Conservation (phyloP, 1,140 invertebrate species). For the Trialeurodes vaporariorum region DNA sequence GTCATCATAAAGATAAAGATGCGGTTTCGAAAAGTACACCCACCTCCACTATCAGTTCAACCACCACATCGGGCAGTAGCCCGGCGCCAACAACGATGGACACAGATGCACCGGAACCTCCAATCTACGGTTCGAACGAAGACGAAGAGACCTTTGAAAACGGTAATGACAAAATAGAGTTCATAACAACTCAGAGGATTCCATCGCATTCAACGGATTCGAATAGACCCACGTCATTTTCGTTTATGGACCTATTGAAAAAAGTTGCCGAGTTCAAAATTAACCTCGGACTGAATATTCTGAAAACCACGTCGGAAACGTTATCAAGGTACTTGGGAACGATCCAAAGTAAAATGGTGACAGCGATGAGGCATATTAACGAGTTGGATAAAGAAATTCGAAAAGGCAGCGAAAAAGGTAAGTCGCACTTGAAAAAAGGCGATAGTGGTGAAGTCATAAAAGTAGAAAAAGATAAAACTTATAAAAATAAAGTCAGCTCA, state of each 20-base stretch:
- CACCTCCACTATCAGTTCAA: conserved; percentile 23
- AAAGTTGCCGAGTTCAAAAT: conserved; percentile 40
- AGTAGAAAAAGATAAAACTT: too few relatives aligned
- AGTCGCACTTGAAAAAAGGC: not conserved
- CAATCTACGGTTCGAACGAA: not conserved
- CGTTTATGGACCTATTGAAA: conserved; percentile 36
- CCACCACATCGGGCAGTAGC: conserved; percentile 15
- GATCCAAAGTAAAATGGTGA: conserved; percentile 36
- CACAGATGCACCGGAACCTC: not conserved
- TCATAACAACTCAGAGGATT: conserved; percentile 4
- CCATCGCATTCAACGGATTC: not conserved
- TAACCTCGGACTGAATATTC: conserved; percentile 36
- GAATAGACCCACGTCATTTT: conserved; percentile 25
- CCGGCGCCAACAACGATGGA: not conserved
- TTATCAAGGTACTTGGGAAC: conserved; percentile 39
- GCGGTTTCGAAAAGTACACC: conserved; percentile 23
- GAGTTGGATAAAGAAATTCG: not conserved
- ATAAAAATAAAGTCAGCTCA: not conserved
- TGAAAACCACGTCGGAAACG: conserved; percentile 39
- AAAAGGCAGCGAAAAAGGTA: not conserved
- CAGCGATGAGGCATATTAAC: not conserved
- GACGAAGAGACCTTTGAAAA: conserved; percentile 3
- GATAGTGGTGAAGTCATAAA: too few relatives aligned
- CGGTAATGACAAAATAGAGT: conserved; percentile 6
- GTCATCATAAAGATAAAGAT: conserved; percentile 24